Base-by-base conservation (phyloP, 2,888 invertebrate genomes). In the Heteromyza rotundicornis region DNA sequence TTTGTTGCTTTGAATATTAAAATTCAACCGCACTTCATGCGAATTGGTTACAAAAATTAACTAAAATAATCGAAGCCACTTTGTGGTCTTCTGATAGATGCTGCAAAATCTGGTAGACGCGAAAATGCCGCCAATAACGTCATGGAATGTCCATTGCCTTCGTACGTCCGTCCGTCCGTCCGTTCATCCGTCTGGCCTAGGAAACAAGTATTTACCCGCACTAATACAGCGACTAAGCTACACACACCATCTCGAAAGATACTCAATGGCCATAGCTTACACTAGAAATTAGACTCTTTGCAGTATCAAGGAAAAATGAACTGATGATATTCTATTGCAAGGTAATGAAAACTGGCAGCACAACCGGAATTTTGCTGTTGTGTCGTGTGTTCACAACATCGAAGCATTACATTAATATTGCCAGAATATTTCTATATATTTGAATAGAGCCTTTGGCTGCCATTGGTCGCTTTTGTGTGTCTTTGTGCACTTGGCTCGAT, bases 1-100 rank as follows among this genome's bases (percentile, higher is more conserved):
- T n/a, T n/a, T n/a, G 27, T 27, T 27, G 27, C 27, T 7, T 27
- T 27, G 7, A 27, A 7, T 27, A 27, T 53, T 14, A 50, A 60
- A 24, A n/a, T 27, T 54, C 22, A 32, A 53, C 52, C 58, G 56
- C 63, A 56, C 27, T 57, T 17, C n/a, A 40, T 40, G n/a, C 17
- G 2, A 47, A 32, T 16, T 27, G 5, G 53, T 17, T 44, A 53
- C 49, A 22, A 57, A 59, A 60, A 20, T 49, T 16, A 2, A 1
- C 5, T 40, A 40, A 64, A 66, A 63, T 58, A 60, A 62, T n/a
- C n/a, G n/a, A n/a, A n/a, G n/a, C n/a, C n/a, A n/a, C n/a, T n/a
- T n/a, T n/a, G n/a, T n/a, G n/a, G n/a, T n/a, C n/a, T n/a, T n/a
- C n/a, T n/a, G n/a, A 7, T 27, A 27, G 27, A 27, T 7, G 10